These are phyloP conservation scores for Cladorhizidae sp. DNA, from an alignment of 37 sponge, comb jelly and placozoan species.

Conservation along the genomic window DNA sequence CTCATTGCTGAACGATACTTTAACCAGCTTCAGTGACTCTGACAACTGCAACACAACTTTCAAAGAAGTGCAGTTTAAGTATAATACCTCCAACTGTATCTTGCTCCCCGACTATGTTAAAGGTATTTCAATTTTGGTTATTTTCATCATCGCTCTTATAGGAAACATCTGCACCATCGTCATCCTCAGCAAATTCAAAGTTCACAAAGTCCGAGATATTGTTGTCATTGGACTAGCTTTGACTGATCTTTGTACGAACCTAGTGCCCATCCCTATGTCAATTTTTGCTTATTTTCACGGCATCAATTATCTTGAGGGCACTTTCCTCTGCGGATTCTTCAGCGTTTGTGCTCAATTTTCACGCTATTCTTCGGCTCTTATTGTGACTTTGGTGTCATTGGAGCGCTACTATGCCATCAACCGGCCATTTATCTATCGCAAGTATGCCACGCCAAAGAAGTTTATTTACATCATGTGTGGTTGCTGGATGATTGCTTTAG, in stretches of 20 bases:
- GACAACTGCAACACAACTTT: no score
- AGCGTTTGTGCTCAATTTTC: constrained; percentile 58
- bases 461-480: constrained; percentile 23
- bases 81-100: no score
- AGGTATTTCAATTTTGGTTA: constrained; percentile 24
- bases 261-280: constrained; percentile 65
- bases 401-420: constrained; percentile 82
- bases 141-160: constrained; percentile 39
- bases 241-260: constrained; percentile 56
- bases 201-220: constrained; percentile 64
- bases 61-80: no score
- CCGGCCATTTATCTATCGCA: constrained; percentile 68
- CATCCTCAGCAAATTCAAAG: constrained; percentile 53
- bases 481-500: constrained; percentile 26
- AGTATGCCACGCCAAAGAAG: constrained; percentile 16
- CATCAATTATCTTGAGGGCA: constrained; percentile 9
- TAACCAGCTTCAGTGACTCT: no score
- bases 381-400: constrained; percentile 69
- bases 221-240: constrained; percentile 70
- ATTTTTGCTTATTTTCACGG: constrained; percentile 43
- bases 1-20: no score
- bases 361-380: constrained; percentile 54
- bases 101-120: not conserved
- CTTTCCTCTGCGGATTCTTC: constrained; percentile 39
- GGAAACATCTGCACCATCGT: constrained; percentile 62